phyloP scores from a whole-genome alignment of 2,113 vertebrate genomes.

The Hydropotes inermis region DNA sequence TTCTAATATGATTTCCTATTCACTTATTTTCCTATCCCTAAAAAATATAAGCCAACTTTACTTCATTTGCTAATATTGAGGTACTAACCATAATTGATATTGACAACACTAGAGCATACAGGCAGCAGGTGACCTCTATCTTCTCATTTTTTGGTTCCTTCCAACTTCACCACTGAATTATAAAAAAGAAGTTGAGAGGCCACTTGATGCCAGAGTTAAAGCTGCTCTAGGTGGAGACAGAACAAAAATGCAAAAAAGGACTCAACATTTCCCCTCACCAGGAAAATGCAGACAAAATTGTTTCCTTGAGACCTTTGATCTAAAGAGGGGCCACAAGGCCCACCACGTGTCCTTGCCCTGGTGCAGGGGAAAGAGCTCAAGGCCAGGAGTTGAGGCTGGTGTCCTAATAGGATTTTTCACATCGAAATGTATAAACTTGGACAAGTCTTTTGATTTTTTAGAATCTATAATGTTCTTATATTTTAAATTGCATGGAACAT shows the following conservation, averaged over 20 bases:
- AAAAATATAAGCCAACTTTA: neutral
- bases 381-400: neutral
- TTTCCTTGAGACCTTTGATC: neutral
- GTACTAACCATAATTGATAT: neutral
- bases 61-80: neutral
- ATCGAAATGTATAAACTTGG: neutral
- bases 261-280: neutral
- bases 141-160: neutral
- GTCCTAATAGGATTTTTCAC: neutral
- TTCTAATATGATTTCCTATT: neutral
- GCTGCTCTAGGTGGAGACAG: neutral
- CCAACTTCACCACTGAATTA: neutral
- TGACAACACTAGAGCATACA: neutral
- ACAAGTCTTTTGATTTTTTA: neutral
- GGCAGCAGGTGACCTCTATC: neutral
- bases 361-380: neutral
- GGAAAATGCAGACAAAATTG: neutral
- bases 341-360: neutral
- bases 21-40: neutral
- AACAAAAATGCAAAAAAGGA: neutral
- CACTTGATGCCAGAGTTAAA: neutral
- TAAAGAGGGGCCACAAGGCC: neutral
- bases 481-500: neutral
- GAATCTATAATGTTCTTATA: neutral
- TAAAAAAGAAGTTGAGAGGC: neutral